A percentile compares a stretch with the other conserved stretches of the same genome.
Evolutionary conservation across 2,113 vertebrate species (phyloP).

Genomic region (Dissostichus mawsoni): DNA sequence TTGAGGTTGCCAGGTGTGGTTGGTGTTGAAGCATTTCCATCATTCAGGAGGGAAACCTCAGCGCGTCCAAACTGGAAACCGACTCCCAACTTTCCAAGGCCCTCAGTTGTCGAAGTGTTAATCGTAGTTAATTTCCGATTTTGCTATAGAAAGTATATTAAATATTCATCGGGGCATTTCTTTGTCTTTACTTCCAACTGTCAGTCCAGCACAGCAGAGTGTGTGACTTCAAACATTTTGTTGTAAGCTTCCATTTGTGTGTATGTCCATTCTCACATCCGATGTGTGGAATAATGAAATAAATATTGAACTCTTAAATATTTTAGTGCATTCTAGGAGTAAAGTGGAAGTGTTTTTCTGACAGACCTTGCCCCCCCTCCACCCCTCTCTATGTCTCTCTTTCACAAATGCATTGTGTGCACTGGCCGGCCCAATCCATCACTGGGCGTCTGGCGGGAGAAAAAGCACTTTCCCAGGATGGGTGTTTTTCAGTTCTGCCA

Average conservation of each 20-base stretch:
- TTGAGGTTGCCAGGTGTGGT: constrained; percentile 77
- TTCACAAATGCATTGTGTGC: constrained; percentile 84
- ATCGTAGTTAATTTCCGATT: constrained; percentile 41
- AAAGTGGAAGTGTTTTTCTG: constrained; percentile 85
- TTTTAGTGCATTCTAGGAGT: constrained; percentile 81
- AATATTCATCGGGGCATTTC: constrained; percentile 14
- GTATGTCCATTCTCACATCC: constrained; percentile 71
- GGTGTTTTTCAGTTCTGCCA: constrained; percentile 82
- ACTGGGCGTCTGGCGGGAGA: constrained; percentile 78
- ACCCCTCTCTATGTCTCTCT: constrained; percentile 29
- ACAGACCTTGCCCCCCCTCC: constrained; percentile 59
- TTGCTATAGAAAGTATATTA: constrained; percentile 18
- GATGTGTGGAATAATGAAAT: constrained; percentile 78
- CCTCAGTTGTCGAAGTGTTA: constrained; percentile 40
- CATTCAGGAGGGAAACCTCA: constrained; percentile 59
- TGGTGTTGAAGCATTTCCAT: constrained; percentile 61
- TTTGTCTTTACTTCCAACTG: constrained; percentile 33
- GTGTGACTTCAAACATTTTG: constrained; percentile 65
- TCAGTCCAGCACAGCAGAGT: not conserved
- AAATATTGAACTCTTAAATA: constrained; percentile 81
- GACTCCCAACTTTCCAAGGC: constrained; percentile 50
- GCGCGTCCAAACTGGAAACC: constrained; percentile 32
- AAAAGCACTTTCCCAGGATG: constrained; percentile 85
- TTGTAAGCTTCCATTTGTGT: constrained; percentile 63
- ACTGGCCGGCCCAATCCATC: constrained; percentile 81